Base-by-base conservation (phyloP, 1,140 invertebrate species). In the Coboldia fuscipes region DNA sequence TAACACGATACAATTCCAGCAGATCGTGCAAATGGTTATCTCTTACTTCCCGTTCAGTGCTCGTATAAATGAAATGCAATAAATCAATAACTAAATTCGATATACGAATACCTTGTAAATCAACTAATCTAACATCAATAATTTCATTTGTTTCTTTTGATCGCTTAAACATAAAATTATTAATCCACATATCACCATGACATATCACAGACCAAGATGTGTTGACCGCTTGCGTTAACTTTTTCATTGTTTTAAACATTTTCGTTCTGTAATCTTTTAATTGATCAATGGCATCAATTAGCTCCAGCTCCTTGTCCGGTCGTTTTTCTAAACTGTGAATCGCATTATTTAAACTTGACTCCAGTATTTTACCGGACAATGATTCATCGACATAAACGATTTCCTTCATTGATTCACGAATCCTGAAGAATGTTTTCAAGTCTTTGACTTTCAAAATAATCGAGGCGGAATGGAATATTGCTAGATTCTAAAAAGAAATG, bases 91-190 rank as follows among this genome's bases (percentile, higher is more conserved):
- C 56, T 3, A 62, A 45, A 2, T 65, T 64, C 8, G 47, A 47
- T 15, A 66, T 66, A 7, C 65, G 49, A 35, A 61, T 38, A 10
- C 59, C 40, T 39, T 67, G 65, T 34, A 65, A 61, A 37, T 67
- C 64, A 15, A 68, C 49, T 7, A 68, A 47, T 21, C 52, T 51
- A 20, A 57, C 62, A 21, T 46, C 44, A 2, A 40, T 14, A 33
- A 12, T 9, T n/a, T 4, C 30, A 15, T 35, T 22, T 37, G 10
- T 24, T 4, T 24, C 15, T 19, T 27, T n/a, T 21, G 41, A 36
- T 4, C 17, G 37, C 42, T 51, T 49, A 27, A 58, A 54, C 46
- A 60, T 50, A 5, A 59, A 46, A 39, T 60, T 60, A 36, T 54
- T 55, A 0, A 54, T 42, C 54, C 56, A 58, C 19, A 60, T 26